Evolutionary conservation across 1,140 invertebrate genomes (phyloP).

Genomic region (Drosophila lacteicornis): DNA sequence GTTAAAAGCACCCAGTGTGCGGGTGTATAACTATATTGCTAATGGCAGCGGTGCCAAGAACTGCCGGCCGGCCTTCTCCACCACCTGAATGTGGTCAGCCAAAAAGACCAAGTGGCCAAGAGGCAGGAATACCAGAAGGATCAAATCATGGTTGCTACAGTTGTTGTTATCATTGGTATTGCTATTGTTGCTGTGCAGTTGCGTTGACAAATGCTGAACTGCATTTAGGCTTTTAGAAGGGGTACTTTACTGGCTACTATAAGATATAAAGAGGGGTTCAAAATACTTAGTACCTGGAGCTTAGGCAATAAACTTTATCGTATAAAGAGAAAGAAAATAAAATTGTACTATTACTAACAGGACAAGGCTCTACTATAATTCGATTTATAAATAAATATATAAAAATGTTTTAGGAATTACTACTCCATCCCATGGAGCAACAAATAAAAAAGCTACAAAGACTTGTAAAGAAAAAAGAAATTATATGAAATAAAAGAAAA

Average conservation of each 20-base stretch:
- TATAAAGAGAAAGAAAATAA: neutral
- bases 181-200: slow-evolving; percentile 16
- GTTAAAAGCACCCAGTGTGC: slow-evolving; percentile 18
- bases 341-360: neutral
- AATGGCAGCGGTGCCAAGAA: slow-evolving; percentile 51
- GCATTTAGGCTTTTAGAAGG: slow-evolving; percentile 11
- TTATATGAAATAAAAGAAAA: too few species aligned
- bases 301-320: neutral
- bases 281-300: too few species aligned
- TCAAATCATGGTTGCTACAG: slow-evolving; percentile 24
- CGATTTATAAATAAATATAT: too few species aligned
- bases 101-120: slow-evolving; percentile 38
- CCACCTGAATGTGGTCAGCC: slow-evolving; percentile 44
- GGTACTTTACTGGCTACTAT: neutral
- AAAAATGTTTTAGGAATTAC: too few species aligned
- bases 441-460: too few species aligned
- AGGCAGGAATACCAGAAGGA: slow-evolving; percentile 29
- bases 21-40: slow-evolving; percentile 53
- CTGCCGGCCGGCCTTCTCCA: slow-evolving; percentile 45
- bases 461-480: too few species aligned
- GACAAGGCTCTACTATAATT: neutral
- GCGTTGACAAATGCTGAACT: slow-evolving; percentile 44
- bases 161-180: slow-evolving; percentile 8
- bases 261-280: neutral
- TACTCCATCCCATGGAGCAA: too few species aligned